Base-by-base conservation (phyloP, 2,797 vertebrate species). In the Acrossocheilus fasciatus region DNA sequence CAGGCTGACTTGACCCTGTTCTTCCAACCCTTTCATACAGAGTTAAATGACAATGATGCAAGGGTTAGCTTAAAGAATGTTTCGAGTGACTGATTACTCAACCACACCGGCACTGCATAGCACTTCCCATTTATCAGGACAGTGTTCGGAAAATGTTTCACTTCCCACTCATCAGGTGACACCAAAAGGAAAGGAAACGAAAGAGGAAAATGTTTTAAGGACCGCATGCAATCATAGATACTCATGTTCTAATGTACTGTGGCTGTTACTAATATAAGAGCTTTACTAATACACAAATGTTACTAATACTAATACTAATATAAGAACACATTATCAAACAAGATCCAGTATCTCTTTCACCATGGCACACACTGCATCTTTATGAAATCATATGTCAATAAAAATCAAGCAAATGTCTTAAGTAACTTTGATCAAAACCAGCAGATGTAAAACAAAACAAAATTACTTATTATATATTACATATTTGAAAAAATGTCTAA, bases 161-260 rank as follows among this genome's bases (percentile, higher is more conserved):
- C 90, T 91, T 91, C 90, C 88, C 87, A 62, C 69, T 86, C 81
- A 74, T 89, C 82, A 86, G 84, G 81, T 89, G 90, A 90, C 89
- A 89, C 30, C 36, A 77, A 77, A 59, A 84, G 12, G 39, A 86
- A 89, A 88, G 81, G 88, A 90, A 91, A 90, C 39, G 76, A 89
- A 92, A 92, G 84, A n/a, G 82, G 88, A 85, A 90, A 89, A 59
- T 52, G 82, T 36, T 75, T 36, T 64, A 64, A 39, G 20, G 43
- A 62, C 69, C 76, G 77, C 47, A 47, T 30, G 80, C 17, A 23
- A 73, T 18, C 87, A 82, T 14, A 59, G 80, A 74, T 54, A 81
- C 4, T 77, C 80, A 87, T 39, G 68, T 64, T 52, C 14, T 17
- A 76, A 68, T 77, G 59, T 66, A 23, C 34, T 66, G 30, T 39